Conservation (phyloP, 1,140 invertebrate species). For the Chionoecetes opilio region DNA sequence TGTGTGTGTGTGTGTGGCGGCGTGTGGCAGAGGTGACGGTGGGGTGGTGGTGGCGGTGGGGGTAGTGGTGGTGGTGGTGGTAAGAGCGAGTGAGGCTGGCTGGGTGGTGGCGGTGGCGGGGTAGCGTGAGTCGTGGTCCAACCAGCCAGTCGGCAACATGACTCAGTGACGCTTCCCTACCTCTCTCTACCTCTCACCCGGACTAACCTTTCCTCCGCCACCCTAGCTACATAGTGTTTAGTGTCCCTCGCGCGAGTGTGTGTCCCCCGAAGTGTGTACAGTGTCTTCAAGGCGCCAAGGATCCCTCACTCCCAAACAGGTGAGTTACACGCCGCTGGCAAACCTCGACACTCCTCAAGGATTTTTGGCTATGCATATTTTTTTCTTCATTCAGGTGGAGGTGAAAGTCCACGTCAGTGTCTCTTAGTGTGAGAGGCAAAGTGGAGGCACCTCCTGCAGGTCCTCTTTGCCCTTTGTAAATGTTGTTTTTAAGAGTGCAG, state of each 20-base stretch:
- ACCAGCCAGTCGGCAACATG: conserved; percentile 53
- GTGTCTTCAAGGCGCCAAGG: background rate
- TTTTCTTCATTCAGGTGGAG: background rate
- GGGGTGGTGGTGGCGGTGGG: background rate
- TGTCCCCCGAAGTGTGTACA: conserved; percentile 38
- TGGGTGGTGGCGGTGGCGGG: conserved; percentile 35
- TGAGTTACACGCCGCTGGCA: conserved; percentile 1
- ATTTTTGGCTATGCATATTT: conserved; percentile 34
- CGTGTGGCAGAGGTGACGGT: background rate
- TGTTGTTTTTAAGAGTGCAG: background rate
- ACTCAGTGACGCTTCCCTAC: conserved; percentile 45
- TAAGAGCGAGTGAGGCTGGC: conserved; percentile 5
- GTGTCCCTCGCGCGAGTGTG: conserved; percentile 47
- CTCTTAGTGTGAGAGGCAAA: background rate
- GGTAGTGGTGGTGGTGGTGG: conserved; percentile 2
- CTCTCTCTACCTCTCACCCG: conserved; percentile 42
- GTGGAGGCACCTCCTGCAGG: background rate
- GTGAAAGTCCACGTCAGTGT: conserved; percentile 33
- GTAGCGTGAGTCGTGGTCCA: conserved; percentile 53
- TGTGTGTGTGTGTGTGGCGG: conserved; percentile 22
- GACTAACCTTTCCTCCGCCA: conserved; percentile 16
- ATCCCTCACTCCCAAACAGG: conserved; percentile 43
- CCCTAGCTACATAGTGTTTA: conserved; percentile 51
- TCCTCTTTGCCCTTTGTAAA: background rate
- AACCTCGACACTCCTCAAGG: background rate